Percentiles rank a stretch among this genome's conserved stretches.
Evolutionary conservation across 53 echinoderm and acorn worm species (phyloP).

Genomic region (Luidia sarsii): DNA sequence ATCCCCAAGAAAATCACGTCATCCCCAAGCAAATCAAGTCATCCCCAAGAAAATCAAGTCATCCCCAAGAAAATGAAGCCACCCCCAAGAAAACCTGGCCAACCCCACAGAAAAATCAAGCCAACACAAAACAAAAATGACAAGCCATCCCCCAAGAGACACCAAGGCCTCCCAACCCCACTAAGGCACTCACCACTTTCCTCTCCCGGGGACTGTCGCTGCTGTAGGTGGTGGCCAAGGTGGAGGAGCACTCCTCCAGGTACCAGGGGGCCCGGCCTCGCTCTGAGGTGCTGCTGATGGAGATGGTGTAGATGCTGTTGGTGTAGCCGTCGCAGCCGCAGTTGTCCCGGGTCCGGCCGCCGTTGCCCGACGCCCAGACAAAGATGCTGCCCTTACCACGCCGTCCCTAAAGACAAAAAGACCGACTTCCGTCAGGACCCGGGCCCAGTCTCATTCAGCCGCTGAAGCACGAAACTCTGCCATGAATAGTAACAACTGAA

Average conservation of each 20-base stretch:
- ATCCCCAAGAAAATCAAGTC: too few relatives aligned
- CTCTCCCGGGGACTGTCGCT: conserved; percentile 68
- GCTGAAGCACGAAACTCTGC: too few relatives aligned
- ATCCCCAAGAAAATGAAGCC: too few relatives aligned
- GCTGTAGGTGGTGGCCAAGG: conserved; percentile 88
- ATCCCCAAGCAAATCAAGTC: too few relatives aligned
- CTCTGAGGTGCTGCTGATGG: conserved; percentile 88
- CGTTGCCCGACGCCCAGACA: conserved; percentile 98
- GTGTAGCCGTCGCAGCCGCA: conserved; percentile 93
- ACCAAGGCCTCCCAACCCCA: too few relatives aligned
- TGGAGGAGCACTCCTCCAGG: conserved; percentile 86
- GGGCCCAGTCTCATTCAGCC: too few relatives aligned
- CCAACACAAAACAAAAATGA: too few relatives aligned
- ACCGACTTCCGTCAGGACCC: too few relatives aligned
- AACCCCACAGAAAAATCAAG: too few relatives aligned
- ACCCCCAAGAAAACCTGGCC: too few relatives aligned
- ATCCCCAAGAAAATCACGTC: too few relatives aligned
- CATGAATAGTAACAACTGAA: not conserved
- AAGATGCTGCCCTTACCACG: conserved; percentile 84
- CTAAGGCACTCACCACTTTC: conserved; percentile 84
- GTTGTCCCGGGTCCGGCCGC: conserved; percentile 64
- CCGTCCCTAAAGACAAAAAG: conserved; percentile 74
- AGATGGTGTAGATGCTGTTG: conserved; percentile 93
- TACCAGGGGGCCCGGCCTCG: conserved; percentile 72
- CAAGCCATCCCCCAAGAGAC: too few relatives aligned